These are phyloP conservation scores for Tylochromis polylepis DNA, from an alignment of 2,113 vertebrate genomes.

Conservation along the genomic window DNA sequence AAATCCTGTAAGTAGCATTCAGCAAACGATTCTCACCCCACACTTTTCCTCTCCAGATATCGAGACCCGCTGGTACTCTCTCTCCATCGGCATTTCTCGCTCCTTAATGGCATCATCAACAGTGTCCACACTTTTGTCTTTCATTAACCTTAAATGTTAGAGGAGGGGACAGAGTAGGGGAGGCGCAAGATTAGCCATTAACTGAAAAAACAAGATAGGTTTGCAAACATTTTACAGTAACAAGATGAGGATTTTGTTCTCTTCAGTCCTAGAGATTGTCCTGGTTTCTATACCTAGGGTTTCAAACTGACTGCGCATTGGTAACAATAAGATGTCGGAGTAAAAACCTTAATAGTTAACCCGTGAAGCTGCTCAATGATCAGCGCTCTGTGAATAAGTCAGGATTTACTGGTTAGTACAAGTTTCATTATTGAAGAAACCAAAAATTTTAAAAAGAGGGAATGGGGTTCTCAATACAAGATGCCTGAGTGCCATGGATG, in stretches of 20 bases:
- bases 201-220: neutral
- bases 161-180: neutral
- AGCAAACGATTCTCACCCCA: constrained; percentile 76
- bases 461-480: neutral
- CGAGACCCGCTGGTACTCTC: constrained; percentile 88
- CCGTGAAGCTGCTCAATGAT: neutral
- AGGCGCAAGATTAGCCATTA: neutral
- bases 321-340: neutral
- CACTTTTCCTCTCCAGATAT: constrained; percentile 96
- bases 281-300: neutral
- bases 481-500: neutral
- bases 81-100: constrained; percentile 73
- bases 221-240: neutral
- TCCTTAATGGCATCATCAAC: constrained; percentile 77
- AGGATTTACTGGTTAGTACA: neutral
- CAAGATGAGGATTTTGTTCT: neutral
- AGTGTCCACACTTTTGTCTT: constrained; percentile 75
- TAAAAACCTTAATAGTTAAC: neutral
- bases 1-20: neutral
- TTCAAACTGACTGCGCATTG: neutral
- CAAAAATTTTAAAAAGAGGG: neutral
- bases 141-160: constrained; percentile 71
- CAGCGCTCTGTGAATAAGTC: neutral
- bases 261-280: neutral
- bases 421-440: neutral